Evolutionary conservation across 2,113 vertebrate species (phyloP).

Genomic region (Strix aluco): DNA sequence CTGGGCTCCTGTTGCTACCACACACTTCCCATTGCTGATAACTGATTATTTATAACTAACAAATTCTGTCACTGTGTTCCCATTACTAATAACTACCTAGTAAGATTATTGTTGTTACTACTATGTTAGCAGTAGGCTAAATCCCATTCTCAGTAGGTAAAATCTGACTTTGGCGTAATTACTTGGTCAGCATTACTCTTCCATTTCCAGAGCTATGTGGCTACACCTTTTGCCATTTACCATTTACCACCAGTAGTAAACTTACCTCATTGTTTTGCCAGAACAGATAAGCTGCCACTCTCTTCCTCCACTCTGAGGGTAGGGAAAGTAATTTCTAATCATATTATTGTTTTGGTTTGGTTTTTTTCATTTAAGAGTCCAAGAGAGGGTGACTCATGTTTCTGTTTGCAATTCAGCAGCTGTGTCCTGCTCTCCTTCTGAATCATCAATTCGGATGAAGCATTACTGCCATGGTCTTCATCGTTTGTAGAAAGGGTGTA

Average conservation of each 20-base stretch:
- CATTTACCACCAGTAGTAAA: background rate
- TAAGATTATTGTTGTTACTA: background rate
- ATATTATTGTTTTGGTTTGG: background rate
- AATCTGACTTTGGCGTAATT: background rate
- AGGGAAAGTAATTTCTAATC: conserved; percentile 6
- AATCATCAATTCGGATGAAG: conserved; percentile 13
- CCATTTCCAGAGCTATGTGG: background rate
- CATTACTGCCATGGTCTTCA: background rate
- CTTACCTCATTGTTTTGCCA: background rate
- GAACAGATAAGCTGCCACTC: background rate
- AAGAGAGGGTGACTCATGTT: background rate
- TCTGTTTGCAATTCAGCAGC: conserved; percentile 32
- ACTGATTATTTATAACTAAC: background rate
- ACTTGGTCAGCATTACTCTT: background rate
- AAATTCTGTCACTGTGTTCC: background rate
- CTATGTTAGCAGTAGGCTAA: background rate
- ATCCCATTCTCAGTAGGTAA: background rate
- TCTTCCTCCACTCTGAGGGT: background rate
- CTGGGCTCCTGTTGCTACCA: background rate
- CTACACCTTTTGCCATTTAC: background rate
- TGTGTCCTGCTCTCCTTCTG: conserved; percentile 14
- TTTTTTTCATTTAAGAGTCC: background rate
- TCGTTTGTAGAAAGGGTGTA: background rate
- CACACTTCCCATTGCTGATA: background rate
- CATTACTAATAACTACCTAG: background rate